Base-by-base conservation (phyloP, 2,797 vertebrate species). In the Bovichtus variegatus region DNA sequence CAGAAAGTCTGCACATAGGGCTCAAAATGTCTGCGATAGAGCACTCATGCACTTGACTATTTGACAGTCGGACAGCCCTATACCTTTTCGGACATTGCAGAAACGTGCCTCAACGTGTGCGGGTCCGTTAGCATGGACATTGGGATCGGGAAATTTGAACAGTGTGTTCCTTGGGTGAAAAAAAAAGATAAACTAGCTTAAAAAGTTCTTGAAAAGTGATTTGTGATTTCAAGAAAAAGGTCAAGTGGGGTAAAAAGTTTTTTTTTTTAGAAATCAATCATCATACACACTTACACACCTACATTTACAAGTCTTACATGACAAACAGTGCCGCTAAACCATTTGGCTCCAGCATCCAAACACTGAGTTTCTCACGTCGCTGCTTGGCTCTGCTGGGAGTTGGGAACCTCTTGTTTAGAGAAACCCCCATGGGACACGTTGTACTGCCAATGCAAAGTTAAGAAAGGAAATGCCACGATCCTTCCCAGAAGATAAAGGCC, bases 381-480 rank as follows among this genome's bases (percentile, higher is more conserved):
- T 61, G 61, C 54, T 18, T n/a, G 63, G 57, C 47, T 59, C 70
- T 18, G 29, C 59, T 61, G 43, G 0, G 40, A 57, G 36, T 27
- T 64, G 47, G 40, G 59, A 80, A 54, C 47, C 68, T 63, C 12
- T 43, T 62, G 51, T 57, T 72, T 2, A 29, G 29, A 62, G 46
- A 47, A 46, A 74, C 8, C 65, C 68, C 63, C 61, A 0, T 53
- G 85, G 83, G 78, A 80, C 63, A 11, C 4, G 29, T 44, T 74
- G 47, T 21, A 6, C 67, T 53, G 67, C 74, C 64, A 25, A 7
- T 67, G 70, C 50, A 68, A 71, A 74, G 67, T 64, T 47, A n/a
- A 60, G 62, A 80, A 78, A 90, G 83, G 87, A 91, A 91, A 88
- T 87, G 62, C 65, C 80, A 50, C 10, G 62, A 78, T 78, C 66